A percentile compares a stretch with the other conserved stretches of the same genome.
Conservation (phyloP, 2,888 invertebrate genomes). For the Polydrusus tereticollis region DNA sequence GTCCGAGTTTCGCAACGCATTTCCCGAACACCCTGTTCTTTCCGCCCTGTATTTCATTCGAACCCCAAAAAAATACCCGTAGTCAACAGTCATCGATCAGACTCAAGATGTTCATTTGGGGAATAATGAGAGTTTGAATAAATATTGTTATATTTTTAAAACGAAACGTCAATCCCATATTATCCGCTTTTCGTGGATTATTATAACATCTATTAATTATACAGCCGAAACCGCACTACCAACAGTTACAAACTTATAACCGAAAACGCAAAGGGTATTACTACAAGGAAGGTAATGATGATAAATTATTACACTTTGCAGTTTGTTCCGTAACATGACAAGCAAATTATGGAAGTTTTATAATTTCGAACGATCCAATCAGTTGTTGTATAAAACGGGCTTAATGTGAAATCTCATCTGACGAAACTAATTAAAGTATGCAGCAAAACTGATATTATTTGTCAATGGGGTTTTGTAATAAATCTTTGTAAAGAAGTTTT, state of each 20-base stretch:
- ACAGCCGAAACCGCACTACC: neutral
- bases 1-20: too few species aligned
- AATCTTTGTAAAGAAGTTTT: too few species aligned
- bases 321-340: conserved; percentile 9
- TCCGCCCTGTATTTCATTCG: too few species aligned
- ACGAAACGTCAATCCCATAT: too few species aligned
- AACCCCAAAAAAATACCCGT: too few species aligned
- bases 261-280: conserved; percentile 21
- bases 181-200: neutral
- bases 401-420: neutral
- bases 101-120: too few species aligned
- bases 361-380: conserved; percentile 1
- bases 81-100: too few species aligned
- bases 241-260: conserved; percentile 30
- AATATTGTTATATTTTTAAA: too few species aligned
- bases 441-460: neutral
- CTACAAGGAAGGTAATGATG: conserved; percentile 31
- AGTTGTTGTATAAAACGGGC: neutral
- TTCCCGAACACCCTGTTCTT: too few species aligned
- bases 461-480: too few species aligned
- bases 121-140: too few species aligned
- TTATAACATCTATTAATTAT: conserved; percentile 3
- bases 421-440: neutral
- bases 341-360: conserved; percentile 2
- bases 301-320: conserved; percentile 31